These are phyloP conservation scores for Hestina assimilis DNA, from an alignment of 1,140 invertebrate species.

Conservation along the genomic window DNA sequence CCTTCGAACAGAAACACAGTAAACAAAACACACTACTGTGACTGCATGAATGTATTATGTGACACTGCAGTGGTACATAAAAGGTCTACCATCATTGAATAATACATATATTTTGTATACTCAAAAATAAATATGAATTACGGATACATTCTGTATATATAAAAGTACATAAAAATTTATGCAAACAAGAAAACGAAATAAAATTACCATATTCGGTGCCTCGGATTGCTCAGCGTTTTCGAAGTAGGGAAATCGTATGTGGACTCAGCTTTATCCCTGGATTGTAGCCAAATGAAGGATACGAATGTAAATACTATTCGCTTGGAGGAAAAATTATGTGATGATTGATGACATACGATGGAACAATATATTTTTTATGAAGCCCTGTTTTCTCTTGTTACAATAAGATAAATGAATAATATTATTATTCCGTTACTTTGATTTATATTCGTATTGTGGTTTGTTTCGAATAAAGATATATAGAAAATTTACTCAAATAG, in stretches of 20 bases:
- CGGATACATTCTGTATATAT: no score
- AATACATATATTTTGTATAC: no score
- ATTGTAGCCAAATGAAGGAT: constrained; percentile 18
- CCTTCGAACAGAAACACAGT: no score
- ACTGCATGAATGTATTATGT: no score
- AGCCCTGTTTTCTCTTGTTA: neutral
- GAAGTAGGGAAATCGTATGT: neutral
- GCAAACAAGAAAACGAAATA: neutral
- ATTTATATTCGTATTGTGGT: no score
- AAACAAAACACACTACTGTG: no score
- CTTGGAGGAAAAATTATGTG: constrained; percentile 10
- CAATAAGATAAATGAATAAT: neutral
- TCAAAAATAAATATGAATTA: neutral
- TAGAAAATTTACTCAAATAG: no score
- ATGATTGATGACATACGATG: constrained; percentile 8
- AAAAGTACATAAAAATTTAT: neutral
- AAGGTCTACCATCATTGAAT: no score
- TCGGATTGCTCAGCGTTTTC: neutral
- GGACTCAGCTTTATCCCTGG: constrained; percentile 9
- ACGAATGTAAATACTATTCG: constrained; percentile 18
- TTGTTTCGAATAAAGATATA: no score
- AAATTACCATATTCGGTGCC: neutral
- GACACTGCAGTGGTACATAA: no score
- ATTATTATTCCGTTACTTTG: no score
- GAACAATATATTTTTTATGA: neutral